Conservation (phyloP, 2,888 invertebrate species). For the Cheilosia impressa region DNA sequence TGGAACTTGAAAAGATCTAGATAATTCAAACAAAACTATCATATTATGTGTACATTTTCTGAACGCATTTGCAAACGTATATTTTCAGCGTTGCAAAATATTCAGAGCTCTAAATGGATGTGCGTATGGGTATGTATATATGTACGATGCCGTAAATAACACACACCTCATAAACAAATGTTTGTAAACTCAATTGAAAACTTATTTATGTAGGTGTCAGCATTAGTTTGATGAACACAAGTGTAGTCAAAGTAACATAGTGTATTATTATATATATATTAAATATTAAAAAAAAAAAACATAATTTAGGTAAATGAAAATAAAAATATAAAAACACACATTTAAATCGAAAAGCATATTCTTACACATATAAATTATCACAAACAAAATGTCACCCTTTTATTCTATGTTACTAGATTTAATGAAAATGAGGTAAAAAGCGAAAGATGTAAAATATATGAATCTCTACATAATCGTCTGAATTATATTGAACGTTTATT, state of each 20-base stretch:
- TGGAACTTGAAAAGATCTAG: slow-evolving; percentile 32
- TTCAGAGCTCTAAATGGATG: slow-evolving; percentile 33
- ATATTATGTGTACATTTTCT: slow-evolving; percentile 17
- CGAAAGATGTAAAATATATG: background rate
- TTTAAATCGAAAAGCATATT: slow-evolving; percentile 21
- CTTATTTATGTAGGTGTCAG: slow-evolving; percentile 33
- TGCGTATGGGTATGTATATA: slow-evolving; percentile 16
- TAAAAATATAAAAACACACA: slow-evolving; percentile 8
- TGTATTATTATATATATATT: no score
- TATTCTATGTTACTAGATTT: background rate
- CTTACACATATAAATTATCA: slow-evolving; percentile 19
- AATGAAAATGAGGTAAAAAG: slow-evolving; percentile 1
- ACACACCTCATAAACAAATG: slow-evolving; percentile 16
- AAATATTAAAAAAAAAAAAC: no score
- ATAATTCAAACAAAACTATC: slow-evolving; percentile 43
- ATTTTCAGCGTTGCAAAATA: slow-evolving; percentile 27
- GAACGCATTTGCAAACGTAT: slow-evolving; percentile 42
- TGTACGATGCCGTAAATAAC: slow-evolving; percentile 25
- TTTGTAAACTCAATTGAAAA: slow-evolving; percentile 20
- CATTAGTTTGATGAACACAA: slow-evolving; percentile 25
- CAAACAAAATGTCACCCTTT: slow-evolving; percentile 10
- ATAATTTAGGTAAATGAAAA: background rate
- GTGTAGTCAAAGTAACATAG: slow-evolving; percentile 18
- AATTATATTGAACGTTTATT: background rate
- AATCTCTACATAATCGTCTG: background rate